phyloP scores from a whole-genome alignment of 2,797 vertebrate genomes.

The Myotis planiceps region DNA sequence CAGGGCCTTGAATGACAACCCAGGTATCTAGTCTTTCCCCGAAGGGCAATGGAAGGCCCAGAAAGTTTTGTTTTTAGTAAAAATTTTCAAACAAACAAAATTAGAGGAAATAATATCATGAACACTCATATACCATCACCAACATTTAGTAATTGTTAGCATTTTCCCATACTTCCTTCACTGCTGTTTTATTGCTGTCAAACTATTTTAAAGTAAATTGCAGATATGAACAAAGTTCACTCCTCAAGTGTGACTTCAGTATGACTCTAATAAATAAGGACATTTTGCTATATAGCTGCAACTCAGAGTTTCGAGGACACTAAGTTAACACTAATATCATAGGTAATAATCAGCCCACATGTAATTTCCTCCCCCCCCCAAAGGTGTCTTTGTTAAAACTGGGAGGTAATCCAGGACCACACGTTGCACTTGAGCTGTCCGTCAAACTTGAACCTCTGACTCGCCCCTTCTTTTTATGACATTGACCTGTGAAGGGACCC shows the following conservation, averaged over 20 bases:
- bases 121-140: background rate
- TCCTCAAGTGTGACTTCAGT: background rate
- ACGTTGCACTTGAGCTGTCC: rapidly evolving
- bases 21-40: background rate
- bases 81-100: background rate
- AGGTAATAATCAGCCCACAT: background rate
- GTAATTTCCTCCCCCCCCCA: background rate
- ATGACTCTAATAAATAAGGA: background rate
- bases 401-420: background rate
- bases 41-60: background rate
- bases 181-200: background rate
- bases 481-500: background rate
- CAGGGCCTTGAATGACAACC: background rate
- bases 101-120: background rate
- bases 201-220: background rate
- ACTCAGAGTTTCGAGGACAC: background rate
- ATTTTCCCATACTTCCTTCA: background rate
- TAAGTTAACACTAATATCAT: background rate
- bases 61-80: background rate
- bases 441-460: background rate
- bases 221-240: background rate
- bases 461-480: background rate
- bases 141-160: background rate
- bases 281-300: background rate
- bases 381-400: background rate